Evolutionary conservation across 2,113 vertebrate genomes (phyloP).

Genomic region (Megaleporinus macrocephalus): DNA sequence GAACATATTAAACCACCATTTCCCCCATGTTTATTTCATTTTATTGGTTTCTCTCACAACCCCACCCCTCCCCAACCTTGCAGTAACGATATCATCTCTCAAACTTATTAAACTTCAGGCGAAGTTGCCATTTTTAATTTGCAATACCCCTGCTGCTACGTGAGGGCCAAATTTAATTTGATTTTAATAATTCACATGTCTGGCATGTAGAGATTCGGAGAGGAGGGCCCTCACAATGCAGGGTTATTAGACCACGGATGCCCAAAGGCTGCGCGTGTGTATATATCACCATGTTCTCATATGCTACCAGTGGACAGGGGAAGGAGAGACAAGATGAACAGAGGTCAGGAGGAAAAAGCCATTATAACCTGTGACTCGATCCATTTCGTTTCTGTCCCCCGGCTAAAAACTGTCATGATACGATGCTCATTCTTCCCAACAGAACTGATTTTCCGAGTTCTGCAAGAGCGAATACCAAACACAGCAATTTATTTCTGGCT

Average conservation of each 20-base stretch:
- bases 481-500: constrained; percentile 39
- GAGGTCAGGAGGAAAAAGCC: constrained; percentile 50
- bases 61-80: constrained; percentile 45
- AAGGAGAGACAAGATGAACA: constrained; percentile 60
- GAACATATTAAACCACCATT: constrained; percentile 43
- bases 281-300: constrained; percentile 62
- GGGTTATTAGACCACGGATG: constrained; percentile 70
- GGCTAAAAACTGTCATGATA: constrained; percentile 10
- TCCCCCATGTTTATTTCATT: constrained; percentile 49
- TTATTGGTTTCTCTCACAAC: constrained; percentile 52
- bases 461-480: constrained; percentile 34
- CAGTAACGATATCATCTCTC: constrained; percentile 68
- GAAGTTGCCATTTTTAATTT: constrained; percentile 77
- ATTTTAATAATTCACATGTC: constrained; percentile 80
- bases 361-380: constrained; percentile 61
- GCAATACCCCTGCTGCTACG: constrained; percentile 74
- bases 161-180: constrained; percentile 80
- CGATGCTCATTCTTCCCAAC: constrained; percentile 22
- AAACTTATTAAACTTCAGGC: constrained; percentile 75
- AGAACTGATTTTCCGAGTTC: constrained; percentile 21
- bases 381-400: constrained; percentile 20
- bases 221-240: constrained; percentile 68
- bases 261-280: constrained; percentile 62
- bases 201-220: constrained; percentile 71
- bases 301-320: constrained; percentile 59